Base-by-base conservation (phyloP, 2,888 invertebrate genomes). In the Tolmerus cingulatus region DNA sequence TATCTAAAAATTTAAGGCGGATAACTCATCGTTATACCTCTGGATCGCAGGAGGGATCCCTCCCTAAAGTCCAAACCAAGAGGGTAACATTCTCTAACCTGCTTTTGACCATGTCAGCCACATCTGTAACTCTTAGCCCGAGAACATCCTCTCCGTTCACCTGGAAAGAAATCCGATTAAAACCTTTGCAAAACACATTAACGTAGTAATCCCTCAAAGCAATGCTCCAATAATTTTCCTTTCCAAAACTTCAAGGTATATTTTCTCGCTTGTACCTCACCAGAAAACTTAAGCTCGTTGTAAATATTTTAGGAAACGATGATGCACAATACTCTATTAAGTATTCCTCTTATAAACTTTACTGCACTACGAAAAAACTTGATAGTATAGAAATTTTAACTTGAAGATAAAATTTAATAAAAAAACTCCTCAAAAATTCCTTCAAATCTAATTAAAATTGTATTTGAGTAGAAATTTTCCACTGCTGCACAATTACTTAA, bases 71-170 rank as follows among this genome's bases (percentile, higher is more conserved):
- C 94, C 94, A 94, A 43, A 94, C 90, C 37, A 94, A 90, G 86
- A 94, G 90, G 78, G 93, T 92, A 82, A 93, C 93, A 89, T 91
- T 90, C 40, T 93, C 92, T 40, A 90, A 89, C 89, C 92, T 92
- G 84, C 91, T 90, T 90, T 93, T 93, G 27, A 94, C 93, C 89
- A 93, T 90, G 90, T 93, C 92, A 5, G 95, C 94, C 27, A 95
- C 93, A 89, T 94, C 93, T 55, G 92, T 91, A 86, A 94, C 93
- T 87, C 93, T 92, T 89, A 93, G 91, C 9, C 94, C 94, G 79
- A 94, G 90, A 86, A 94, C 91, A 90, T 94, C 94, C 89, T 93
- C 92, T 66, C 93, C 93, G 90, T 94, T 94, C 2, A 95, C 94
- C 92, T 95, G 94, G 37, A 95, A 91, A 78, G 30, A 66, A 43